These are phyloP conservation scores for Leptocoma aspasia DNA, from an alignment of 2,113 vertebrate species.

Conservation along the genomic window DNA sequence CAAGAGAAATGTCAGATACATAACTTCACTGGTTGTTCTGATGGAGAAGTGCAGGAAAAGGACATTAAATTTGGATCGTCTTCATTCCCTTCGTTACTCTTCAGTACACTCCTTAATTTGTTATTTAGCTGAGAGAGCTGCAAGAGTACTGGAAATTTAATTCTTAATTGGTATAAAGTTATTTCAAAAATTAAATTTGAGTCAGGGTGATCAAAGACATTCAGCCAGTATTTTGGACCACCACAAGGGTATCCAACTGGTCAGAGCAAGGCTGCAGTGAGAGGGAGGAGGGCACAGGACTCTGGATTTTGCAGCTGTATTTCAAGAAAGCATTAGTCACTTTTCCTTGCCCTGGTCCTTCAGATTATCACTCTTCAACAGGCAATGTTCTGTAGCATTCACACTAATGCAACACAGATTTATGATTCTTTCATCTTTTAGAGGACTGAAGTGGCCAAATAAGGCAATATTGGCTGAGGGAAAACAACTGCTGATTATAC, in stretches of 20 bases:
- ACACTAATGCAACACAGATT: background rate
- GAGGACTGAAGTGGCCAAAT: background rate
- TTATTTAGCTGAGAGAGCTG: background rate
- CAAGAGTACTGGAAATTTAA: background rate
- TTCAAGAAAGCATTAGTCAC: background rate
- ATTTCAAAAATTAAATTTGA: background rate
- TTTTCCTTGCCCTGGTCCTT: background rate
- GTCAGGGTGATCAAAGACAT: background rate
- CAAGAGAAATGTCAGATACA: background rate
- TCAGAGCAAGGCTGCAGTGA: background rate
- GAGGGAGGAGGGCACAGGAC: background rate
- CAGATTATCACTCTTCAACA: background rate
- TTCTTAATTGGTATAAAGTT: background rate
- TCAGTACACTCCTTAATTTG: background rate
- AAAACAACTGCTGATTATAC: background rate
- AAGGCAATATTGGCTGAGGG: slow-evolving; percentile 4
- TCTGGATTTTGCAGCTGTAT: background rate
- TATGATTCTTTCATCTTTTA: background rate
- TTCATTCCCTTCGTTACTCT: background rate
- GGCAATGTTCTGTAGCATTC: background rate
- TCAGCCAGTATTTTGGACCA: background rate
- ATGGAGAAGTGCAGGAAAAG: background rate
- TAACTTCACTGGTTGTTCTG: background rate
- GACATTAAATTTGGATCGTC: background rate
- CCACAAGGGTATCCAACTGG: background rate